Percentiles rank a stretch among this genome's conserved stretches.
Conservation (phyloP, 2,888 invertebrate species). For the Anagyrus pseudococci region DNA sequence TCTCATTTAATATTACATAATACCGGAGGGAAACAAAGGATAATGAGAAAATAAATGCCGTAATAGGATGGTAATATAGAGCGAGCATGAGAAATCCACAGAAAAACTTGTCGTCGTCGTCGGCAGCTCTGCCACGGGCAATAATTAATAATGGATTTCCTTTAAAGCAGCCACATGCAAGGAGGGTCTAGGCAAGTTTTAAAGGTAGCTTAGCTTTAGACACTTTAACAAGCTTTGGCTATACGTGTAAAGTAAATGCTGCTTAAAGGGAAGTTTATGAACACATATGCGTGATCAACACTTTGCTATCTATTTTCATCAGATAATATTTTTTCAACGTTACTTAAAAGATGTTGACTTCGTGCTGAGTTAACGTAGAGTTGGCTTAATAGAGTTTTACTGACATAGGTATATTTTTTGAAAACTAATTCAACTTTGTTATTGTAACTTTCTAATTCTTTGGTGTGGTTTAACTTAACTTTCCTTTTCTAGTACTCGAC, state of each 20-base stretch:
- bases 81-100: background rate
- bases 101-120: background rate
- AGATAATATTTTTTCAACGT: background rate
- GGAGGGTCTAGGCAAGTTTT: constrained; percentile 21
- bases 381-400: no score
- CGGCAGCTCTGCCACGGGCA: background rate
- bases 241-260: constrained; percentile 34
- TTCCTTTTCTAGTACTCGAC: no score
- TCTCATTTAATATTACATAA: no score
- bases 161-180: background rate
- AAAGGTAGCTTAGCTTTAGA: constrained; percentile 27
- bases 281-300: no score
- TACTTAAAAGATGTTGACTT: no score
- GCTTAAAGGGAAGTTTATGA: constrained; percentile 21
- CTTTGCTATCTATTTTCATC: background rate
- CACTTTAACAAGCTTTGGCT: no score
- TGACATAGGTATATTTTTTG: no score
- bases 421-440: no score
- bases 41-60: background rate
- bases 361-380: no score
- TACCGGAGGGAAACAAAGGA: background rate
- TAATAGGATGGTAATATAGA: background rate
- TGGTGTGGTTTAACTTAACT: no score
- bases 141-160: constrained; percentile 29
- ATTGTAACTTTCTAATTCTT: no score